Evolutionary conservation across 2,888 invertebrate species (phyloP), one percentile per base, ranked within the genome.

Genomic region (Acanthococcus lagerstroemiae): DNA sequence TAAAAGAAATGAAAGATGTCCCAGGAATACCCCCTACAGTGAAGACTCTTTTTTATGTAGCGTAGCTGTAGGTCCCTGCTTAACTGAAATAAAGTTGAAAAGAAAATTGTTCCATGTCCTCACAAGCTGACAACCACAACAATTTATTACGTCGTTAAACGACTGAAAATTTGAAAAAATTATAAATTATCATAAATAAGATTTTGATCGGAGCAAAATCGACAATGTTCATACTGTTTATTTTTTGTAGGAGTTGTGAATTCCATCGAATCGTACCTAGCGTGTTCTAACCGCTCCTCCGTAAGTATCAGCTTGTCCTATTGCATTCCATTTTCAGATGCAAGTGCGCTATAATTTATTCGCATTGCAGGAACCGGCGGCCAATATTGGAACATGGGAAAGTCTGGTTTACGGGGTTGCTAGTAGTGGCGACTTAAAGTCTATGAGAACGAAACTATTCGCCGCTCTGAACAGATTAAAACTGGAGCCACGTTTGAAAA

Each of bases 391-490:
- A 7, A 58, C 66, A 2, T 67, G 67, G 67, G 61, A 67, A 67
- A 67, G 67, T 61, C 22, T 50, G 3, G 61, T 67, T 7, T 79
- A 92, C 74, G 87, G 90, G 0, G 72, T 95, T 60, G 82, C 85
- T 0, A 77, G 87, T 74, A 73, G 76, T 1, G 71, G 78, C 61
- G 87, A 92, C 72, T 75, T 94, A 65, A 77, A 78, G 4, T 77
- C 76, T 0, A 74, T 95, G 9, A 81, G 94, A 30, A 77, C 79
- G 65, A 80, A 87, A 73, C 74, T 93, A 26, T 90, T 79, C 71
- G 82, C 86, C 0, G 79, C 81, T 27, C 78, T 77, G n/a, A 79
- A 84, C 67, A 77, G 80, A 58, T 89, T 89, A 0, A 80, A 79
- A 69, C 75, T 89, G 30, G 74, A 80, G 69, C 73, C 78, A 48